These are phyloP conservation scores for Lepetodrilus schrolli DNA, from an alignment of 2,888 invertebrate genomes.

Conservation along the genomic window DNA sequence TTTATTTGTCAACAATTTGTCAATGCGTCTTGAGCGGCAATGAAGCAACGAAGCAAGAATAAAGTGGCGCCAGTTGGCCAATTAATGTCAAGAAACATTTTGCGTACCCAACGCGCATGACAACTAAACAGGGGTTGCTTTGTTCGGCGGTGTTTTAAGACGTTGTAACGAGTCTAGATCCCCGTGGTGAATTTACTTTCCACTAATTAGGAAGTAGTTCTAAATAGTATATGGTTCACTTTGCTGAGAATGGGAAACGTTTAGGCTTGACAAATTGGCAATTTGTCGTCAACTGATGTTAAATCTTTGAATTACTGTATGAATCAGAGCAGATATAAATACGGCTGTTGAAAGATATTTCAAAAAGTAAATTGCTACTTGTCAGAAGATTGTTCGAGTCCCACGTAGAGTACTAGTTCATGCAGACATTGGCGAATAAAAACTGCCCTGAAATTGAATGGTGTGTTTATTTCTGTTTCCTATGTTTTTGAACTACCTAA, in stretches of 20 bases:
- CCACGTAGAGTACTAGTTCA: neutral
- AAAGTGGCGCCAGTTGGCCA: neutral
- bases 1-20: slow-evolving; percentile 41
- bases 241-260: neutral
- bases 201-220: neutral
- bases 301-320: neutral
- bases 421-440: too few relatives aligned
- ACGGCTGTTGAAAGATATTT: neutral
- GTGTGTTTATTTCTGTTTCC: too few relatives aligned
- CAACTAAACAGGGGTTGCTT: slow-evolving; percentile 1
- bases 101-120: neutral
- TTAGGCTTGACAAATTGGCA: slow-evolving; percentile 13
- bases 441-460: too few relatives aligned
- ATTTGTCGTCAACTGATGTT: slow-evolving; percentile 23
- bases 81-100: slow-evolving; percentile 15
- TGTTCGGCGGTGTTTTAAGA: slow-evolving; percentile 24
- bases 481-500: too few relatives aligned
- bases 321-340: slow-evolving; percentile 1
- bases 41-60: slow-evolving; percentile 16
- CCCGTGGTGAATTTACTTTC: slow-evolving; percentile 26
- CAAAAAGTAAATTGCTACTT: slow-evolving; percentile 13
- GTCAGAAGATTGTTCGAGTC: neutral
- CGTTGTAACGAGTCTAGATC: neutral
- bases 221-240: neutral
- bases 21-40: neutral